Evolutionary conservation across 1,140 invertebrate species (phyloP).

Genomic region (Venustaconcha ellipsiformis): DNA sequence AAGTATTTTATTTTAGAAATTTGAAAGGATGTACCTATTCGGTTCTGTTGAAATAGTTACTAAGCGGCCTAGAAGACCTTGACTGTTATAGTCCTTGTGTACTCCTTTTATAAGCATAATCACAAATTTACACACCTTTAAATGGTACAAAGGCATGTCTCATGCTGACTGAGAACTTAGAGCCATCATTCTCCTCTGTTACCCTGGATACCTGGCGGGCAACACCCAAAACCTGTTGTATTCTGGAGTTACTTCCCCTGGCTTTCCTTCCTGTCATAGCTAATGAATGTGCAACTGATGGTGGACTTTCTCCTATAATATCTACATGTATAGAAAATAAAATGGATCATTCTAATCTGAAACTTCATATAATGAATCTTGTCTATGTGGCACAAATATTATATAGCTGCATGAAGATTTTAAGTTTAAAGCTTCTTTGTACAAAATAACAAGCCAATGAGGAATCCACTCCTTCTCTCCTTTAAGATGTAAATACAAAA

Average conservation of each 20-base stretch:
- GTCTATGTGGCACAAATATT: no score
- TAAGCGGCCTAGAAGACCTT: no score
- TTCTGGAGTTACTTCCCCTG: constrained; percentile 22
- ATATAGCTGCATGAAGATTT: no score
- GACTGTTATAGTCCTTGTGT: no score
- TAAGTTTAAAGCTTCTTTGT: no score
- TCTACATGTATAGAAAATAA: constrained; percentile 20
- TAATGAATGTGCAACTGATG: constrained; percentile 7
- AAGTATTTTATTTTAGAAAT: no score
- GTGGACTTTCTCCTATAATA: constrained; percentile 53
- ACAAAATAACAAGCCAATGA: no score
- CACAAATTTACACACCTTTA: constrained; percentile 68
- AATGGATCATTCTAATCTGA: neutral
- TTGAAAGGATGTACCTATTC: no score
- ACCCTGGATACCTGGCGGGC: constrained; percentile 26
- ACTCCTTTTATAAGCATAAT: neutral
- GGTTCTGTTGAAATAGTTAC: no score
- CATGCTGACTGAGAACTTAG: constrained; percentile 62
- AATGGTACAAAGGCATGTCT: constrained; percentile 76
- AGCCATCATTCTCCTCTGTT: constrained; percentile 23
- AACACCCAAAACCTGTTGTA: constrained; percentile 20
- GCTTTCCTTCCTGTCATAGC: constrained; percentile 6
- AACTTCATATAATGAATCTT: no score
- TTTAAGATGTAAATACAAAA: no score
- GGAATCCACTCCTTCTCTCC: no score